These are phyloP conservation scores for Merops nubicus DNA, from an alignment of 2,113 vertebrate species.

Conservation along the genomic window DNA sequence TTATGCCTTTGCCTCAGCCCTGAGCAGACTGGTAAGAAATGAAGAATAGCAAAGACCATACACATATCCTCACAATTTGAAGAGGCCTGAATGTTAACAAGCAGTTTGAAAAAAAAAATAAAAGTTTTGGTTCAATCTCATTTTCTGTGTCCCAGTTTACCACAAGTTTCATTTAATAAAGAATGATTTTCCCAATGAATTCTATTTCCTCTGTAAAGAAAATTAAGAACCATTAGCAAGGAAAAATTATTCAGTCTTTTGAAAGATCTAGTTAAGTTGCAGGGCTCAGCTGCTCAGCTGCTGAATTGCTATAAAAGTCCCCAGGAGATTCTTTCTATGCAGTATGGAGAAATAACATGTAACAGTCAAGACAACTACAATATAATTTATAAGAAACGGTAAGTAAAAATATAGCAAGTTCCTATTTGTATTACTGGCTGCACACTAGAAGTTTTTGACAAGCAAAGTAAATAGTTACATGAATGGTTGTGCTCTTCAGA, in stretches of 20 bases:
- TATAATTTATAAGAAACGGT: background rate
- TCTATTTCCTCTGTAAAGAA: conserved; percentile 41
- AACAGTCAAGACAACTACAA: background rate
- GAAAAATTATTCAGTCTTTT: background rate
- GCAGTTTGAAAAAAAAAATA: background rate
- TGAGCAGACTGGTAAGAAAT: background rate
- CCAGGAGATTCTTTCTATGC: background rate
- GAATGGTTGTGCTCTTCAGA: background rate
- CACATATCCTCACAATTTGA: background rate
- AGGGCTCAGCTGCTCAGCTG: conserved; percentile 18
- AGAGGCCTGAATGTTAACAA: background rate
- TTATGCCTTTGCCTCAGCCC: background rate
- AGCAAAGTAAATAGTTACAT: background rate
- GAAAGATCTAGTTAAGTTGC: conserved; percentile 11
- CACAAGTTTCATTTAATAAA: conserved; percentile 20
- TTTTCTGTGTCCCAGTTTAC: conserved; percentile 8
- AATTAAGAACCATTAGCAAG: conserved; percentile 5
- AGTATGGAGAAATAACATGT: background rate
- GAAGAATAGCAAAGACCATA: background rate
- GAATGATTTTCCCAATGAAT: conserved; percentile 15
- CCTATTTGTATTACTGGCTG: background rate
- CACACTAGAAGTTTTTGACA: background rate
- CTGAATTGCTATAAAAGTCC: conserved; percentile 6
- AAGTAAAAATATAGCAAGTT: background rate
- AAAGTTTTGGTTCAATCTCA: background rate